Base-by-base conservation (phyloP, 2,797 vertebrate species). In the Chelidonichthys spinosus region DNA sequence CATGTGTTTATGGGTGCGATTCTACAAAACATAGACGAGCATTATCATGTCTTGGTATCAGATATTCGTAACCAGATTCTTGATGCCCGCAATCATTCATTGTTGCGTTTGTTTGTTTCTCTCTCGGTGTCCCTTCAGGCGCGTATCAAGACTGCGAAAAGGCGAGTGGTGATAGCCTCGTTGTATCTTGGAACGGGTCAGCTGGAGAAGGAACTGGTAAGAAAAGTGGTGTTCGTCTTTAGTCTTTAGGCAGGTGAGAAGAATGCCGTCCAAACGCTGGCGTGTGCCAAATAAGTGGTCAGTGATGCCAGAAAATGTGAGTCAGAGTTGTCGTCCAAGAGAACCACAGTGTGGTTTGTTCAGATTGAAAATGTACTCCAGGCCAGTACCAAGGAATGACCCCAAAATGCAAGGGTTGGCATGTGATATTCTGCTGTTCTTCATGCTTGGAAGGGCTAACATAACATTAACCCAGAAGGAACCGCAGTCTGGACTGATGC, bases 151-250 rank as follows among this genome's bases (percentile, higher is more conserved):
- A 91, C 90, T 0, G 97, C 97, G 17, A 95, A 94, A 91, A 94
- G 89, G 85, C 93, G 98, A 35, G 96, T 99, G 39, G 96, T 98
- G 88, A 96, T 99, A 95, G 97, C 98, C 6, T 99, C 98, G 0
- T 89, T 99, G 1, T 99, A 99, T 90, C 93, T 99, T 85, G 98
- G 98, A 69, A 97, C 96, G 0, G 98, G 98, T 55, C 93, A 94
- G 32, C 90, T 98, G 72, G 98, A 99, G 61, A 97, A 98, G 91
- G 97, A 99, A 63, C 94, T 99, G 95, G 98, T 99, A 92, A 92
- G 95, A 76, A 65, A 32, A 67, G 8, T 4, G 10, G 25, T 6
- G 25, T 74, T 6, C 62, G 32, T 50, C 6, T 68, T 61, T 13
- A 42, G 63, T 70, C 78, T 64, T 62, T 36, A 67, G 74, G 76